These are phyloP conservation scores for Cryptops parisi DNA, from an alignment of 2,888 invertebrate species.

Conservation along the genomic window DNA sequence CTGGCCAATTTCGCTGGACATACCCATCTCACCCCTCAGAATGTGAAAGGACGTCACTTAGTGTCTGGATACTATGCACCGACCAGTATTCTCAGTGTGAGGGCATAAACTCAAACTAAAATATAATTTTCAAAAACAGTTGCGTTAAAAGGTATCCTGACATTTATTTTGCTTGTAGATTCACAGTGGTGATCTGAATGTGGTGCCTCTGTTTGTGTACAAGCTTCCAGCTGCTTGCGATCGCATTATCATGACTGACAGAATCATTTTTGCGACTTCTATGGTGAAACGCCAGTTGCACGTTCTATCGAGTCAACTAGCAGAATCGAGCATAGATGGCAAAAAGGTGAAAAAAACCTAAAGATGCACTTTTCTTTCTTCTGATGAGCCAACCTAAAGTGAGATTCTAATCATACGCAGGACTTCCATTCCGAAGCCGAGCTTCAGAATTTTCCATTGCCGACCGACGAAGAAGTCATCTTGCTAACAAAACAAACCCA, in stretches of 20 bases:
- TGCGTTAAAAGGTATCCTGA: too few species aligned
- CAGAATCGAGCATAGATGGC: conserved; percentile 33
- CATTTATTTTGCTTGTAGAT: conserved; percentile 35
- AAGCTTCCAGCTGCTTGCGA: conserved; percentile 48
- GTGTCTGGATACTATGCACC: conserved; percentile 45
- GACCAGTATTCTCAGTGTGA: conserved; percentile 41
- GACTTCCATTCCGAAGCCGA: conserved; percentile 44
- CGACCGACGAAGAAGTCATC: conserved; percentile 37
- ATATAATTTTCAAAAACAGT: not conserved
- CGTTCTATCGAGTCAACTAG: conserved; percentile 42
- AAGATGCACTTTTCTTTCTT: not conserved
- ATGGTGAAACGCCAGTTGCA: conserved; percentile 38
- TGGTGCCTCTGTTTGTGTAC: conserved; percentile 51
- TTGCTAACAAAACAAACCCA: conserved; percentile 37
- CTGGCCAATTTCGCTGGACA: conserved; percentile 33
- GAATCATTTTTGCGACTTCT: conserved; percentile 43
- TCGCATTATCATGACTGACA: conserved; percentile 49
- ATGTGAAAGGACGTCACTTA: conserved; percentile 41
- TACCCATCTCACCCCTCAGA: conserved; percentile 43
- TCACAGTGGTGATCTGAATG: conserved; percentile 49
- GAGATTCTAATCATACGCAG: too few species aligned
- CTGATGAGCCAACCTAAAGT: too few species aligned
- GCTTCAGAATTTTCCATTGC: conserved; percentile 41
- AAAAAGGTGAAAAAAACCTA: not conserved
- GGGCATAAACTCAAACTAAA: conserved; percentile 19